These are phyloP conservation scores for Heteromormyrus szaboi DNA, from an alignment of 2,797 vertebrate species.

Conservation along the genomic window DNA sequence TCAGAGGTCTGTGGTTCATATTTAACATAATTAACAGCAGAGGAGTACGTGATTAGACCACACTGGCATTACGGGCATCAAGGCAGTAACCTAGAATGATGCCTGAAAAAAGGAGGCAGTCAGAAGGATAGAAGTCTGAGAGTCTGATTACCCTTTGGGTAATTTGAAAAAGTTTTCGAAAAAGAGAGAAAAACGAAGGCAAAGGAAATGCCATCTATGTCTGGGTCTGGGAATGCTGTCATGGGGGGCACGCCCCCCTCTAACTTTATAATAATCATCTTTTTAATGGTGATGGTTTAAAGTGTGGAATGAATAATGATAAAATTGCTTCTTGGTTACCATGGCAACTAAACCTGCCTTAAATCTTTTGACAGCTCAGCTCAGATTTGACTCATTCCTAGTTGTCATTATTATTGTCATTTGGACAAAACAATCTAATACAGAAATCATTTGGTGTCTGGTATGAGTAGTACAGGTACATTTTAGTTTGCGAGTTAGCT, in stretches of 20 bases:
- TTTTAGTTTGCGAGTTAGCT: not conserved
- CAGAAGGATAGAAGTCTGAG: not conserved
- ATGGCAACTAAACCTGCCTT: conserved; percentile 6
- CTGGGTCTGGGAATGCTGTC: not conserved
- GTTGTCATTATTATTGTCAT: not conserved
- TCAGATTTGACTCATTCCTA: not conserved
- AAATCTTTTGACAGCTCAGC: not conserved
- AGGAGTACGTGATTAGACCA: not conserved
- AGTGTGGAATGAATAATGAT: conserved; percentile 5
- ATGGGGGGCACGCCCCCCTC: not conserved
- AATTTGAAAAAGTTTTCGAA: not conserved
- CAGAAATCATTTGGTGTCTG: not conserved
- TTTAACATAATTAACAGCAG: not conserved
- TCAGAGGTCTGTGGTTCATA: not conserved
- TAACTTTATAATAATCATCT: conserved; percentile 7
- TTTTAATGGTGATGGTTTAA: conserved; percentile 15
- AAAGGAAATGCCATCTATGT: not conserved
- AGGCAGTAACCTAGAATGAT: not conserved
- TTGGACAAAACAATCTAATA: not conserved
- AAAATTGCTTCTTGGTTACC: not conserved
- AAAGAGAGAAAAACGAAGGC: not conserved
- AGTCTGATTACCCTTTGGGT: not conserved
- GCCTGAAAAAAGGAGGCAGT: not conserved
- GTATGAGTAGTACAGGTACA: not conserved
- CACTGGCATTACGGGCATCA: not conserved